Evolutionary conservation across 2,888 invertebrate genomes (phyloP).

Genomic region (Drosophila koepferae): DNA sequence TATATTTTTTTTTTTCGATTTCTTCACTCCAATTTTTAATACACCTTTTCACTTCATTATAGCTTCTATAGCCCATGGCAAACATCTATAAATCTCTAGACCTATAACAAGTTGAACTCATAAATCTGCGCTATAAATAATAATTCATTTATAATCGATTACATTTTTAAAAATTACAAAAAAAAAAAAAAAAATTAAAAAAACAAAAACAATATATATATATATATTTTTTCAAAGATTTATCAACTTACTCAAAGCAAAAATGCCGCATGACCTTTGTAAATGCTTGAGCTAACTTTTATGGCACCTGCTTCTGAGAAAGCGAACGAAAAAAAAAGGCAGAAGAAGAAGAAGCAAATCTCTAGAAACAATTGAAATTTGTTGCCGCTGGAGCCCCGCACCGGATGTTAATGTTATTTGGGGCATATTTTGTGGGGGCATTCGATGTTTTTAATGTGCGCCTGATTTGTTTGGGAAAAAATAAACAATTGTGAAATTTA

Average conservation of each 20-base stretch:
- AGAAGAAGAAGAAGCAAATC: not conserved
- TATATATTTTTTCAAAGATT: not conserved
- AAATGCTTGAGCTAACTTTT: constrained; percentile 7
- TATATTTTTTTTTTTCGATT: not conserved
- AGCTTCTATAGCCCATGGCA: not conserved
- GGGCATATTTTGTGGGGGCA: constrained; percentile 58
- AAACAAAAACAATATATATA: not conserved
- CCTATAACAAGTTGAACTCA: not conserved
- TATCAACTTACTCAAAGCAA: constrained; percentile 12
- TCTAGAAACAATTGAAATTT: constrained; percentile 8
- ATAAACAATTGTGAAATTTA: constrained; percentile 76
- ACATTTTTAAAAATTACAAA: not conserved
- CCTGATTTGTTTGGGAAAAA: constrained; percentile 78
- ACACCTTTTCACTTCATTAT: not conserved
- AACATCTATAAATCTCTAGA: not conserved
- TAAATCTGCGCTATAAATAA: constrained; percentile 10
- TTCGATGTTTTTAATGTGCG: constrained; percentile 72
- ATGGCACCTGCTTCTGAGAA: constrained; percentile 46
- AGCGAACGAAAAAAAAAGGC: not conserved
- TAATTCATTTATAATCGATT: constrained; percentile 4
- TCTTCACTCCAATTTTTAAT: not conserved
- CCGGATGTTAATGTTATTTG: constrained; percentile 63
- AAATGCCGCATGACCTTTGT: constrained; percentile 17
- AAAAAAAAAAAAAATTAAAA: not conserved
- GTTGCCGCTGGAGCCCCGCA: constrained; percentile 13